A percentile compares a stretch with the other conserved stretches of the same genome.
Conservation (phyloP, 2,797 vertebrate genomes). For the Mus caroli region DNA sequence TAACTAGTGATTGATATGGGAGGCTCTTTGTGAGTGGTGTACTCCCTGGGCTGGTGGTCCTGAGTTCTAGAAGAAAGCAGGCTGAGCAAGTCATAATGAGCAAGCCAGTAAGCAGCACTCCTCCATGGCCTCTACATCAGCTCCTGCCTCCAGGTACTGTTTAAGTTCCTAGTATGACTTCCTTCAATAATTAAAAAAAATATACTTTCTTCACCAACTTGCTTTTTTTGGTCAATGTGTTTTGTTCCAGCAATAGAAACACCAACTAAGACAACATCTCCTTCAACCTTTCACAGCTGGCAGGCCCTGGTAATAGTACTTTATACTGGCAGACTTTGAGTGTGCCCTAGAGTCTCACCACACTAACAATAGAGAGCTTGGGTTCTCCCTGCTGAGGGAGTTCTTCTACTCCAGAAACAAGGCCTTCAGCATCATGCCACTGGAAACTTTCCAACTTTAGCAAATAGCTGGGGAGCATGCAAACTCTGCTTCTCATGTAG, state of each 20-base stretch:
- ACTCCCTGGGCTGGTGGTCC: not conserved
- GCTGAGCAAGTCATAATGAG: not conserved
- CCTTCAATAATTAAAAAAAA: not conserved
- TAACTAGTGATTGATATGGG: not conserved
- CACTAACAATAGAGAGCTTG: not conserved
- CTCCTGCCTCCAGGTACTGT: not conserved
- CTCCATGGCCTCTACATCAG: not conserved
- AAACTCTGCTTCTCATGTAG: not conserved
- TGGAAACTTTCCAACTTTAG: not conserved
- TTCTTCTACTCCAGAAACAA: not conserved
- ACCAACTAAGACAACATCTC: not conserved
- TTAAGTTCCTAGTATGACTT: not conserved
- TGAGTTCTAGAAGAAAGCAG: not conserved
- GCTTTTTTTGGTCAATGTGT: not conserved
- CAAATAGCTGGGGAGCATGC: not conserved
- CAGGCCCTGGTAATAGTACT: rapidly evolving
- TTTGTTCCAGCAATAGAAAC: not conserved
- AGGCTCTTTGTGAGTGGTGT: not conserved
- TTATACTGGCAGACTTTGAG: not conserved
- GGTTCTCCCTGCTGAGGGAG: not conserved
- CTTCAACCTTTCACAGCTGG: not conserved
- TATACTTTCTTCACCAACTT: not conserved
- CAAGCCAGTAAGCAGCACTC: not conserved
- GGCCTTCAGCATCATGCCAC: not conserved
- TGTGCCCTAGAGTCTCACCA: not conserved